Base-by-base conservation (phyloP, 1,140 invertebrate genomes). In the Camponotus pennsylvanicus region DNA sequence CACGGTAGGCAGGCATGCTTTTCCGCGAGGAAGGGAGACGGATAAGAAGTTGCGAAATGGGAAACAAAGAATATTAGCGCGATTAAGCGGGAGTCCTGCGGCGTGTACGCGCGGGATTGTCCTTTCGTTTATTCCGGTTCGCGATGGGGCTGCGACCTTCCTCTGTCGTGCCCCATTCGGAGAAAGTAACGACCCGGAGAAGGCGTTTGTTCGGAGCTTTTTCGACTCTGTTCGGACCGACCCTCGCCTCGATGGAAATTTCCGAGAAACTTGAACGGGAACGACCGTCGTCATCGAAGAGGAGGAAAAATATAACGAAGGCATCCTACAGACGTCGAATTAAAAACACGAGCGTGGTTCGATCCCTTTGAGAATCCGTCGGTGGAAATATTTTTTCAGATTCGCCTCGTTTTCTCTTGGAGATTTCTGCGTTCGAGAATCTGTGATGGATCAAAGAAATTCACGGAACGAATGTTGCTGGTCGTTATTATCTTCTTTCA, bases 61-160 rank as follows among this genome's bases (percentile, higher is more conserved):
- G 61, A 86, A 91, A 90, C 89, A 91, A 91, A 86, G 89, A 84
- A 91, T 90, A 91, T 91, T 88, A 86, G 83, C 83, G 42, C 64
- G 77, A 91, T 90, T 90, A 91, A 83, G 67, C 42, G 78, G 27
- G 59, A 80, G 49, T 34, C 40, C 42, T 63, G 76, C n/a, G 86
- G 86, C 66, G 73, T 66, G 40, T 57, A 9, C 63, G 18, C 11
- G 78, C 61, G 18, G 76, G 37, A n/a, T 45, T 63, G 55, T 79
- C 78, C 42, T 69, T 89, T 87, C 87, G 83, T 82, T 87, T 64
- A 42, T 63, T 86, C 76, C 9, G 61, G 21, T 32, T n/a, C 11
- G 1, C 37, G 32, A 83, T 32, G 70, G 83, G 70, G 63, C 15
- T 73, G 55, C 55, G 64, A 80, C 55, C 70, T 71, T 49, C 49